Percentiles rank a stretch among this genome's conserved stretches.
phyloP scores from a whole-genome alignment of 1,140 invertebrate genomes.

The Diprion similis region DNA sequence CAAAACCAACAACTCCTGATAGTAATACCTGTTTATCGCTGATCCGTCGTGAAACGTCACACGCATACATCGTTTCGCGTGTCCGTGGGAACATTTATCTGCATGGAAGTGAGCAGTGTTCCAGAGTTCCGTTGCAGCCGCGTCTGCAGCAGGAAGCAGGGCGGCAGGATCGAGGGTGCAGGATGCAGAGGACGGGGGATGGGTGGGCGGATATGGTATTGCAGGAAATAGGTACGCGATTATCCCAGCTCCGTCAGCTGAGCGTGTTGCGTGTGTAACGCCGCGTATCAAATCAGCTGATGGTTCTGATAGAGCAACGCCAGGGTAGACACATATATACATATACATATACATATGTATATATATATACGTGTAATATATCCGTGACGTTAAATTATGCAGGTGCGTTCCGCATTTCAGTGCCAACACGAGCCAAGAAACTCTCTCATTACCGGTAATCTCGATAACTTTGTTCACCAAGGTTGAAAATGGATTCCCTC shows the following conservation, averaged over 20 bases:
- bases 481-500: neutral
- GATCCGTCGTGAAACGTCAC: no score
- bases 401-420: constrained; percentile 24
- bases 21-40: no score
- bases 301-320: neutral
- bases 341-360: constrained; percentile 18
- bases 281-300: constrained; percentile 45
- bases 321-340: constrained; percentile 33
- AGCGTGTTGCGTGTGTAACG: constrained; percentile 46
- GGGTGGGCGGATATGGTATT: constrained; percentile 52
- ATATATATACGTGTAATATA: neutral
- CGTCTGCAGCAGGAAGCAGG: neutral
- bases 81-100: no score
- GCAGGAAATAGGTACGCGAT: constrained; percentile 52
- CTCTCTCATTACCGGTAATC: neutral
- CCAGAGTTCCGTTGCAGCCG: neutral
- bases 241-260: constrained; percentile 33
- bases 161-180: neutral
- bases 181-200: constrained; percentile 23
- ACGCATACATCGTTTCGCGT: no score
- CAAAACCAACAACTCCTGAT: no score
- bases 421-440: neutral
- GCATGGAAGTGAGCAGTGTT: neutral
- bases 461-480: neutral
- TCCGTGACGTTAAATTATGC: constrained; percentile 44